Conservation (phyloP, 2,113 vertebrate genomes). For the Pterocles burchelli region DNA sequence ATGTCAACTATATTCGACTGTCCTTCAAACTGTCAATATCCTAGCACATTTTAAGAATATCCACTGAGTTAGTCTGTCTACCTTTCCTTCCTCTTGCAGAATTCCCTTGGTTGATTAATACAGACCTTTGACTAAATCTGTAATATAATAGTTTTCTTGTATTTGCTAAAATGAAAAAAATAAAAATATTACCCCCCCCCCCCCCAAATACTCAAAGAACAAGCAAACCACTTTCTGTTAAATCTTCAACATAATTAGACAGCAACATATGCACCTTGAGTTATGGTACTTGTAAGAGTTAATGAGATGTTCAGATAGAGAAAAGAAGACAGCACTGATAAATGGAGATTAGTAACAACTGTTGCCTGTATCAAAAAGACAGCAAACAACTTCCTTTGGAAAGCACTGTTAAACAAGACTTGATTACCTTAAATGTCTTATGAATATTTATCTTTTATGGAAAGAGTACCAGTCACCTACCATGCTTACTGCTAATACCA, state of each 20-base stretch:
- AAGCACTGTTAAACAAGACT: background rate
- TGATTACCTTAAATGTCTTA: background rate
- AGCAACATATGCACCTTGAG: background rate
- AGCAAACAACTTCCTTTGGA: background rate
- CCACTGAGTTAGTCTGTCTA: background rate
- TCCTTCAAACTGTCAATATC: background rate
- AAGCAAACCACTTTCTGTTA: background rate
- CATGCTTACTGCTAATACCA: background rate
- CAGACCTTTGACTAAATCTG: background rate
- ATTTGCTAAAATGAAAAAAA: background rate
- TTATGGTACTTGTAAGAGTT: background rate
- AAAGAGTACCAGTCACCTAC: background rate
- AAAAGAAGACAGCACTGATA: background rate
- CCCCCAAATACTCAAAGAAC: background rate
- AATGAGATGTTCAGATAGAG: background rate
- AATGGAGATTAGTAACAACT: background rate
- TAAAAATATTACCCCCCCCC: no score
- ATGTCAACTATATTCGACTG: background rate
- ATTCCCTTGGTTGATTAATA: background rate
- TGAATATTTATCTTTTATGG: background rate
- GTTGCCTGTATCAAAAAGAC: background rate
- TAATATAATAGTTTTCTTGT: background rate
- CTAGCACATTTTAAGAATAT: background rate
- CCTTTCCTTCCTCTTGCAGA: background rate
- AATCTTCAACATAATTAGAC: background rate